Evolutionary conservation across 2,888 invertebrate genomes (phyloP).

Genomic region (Lasioglossum leucozonium): DNA sequence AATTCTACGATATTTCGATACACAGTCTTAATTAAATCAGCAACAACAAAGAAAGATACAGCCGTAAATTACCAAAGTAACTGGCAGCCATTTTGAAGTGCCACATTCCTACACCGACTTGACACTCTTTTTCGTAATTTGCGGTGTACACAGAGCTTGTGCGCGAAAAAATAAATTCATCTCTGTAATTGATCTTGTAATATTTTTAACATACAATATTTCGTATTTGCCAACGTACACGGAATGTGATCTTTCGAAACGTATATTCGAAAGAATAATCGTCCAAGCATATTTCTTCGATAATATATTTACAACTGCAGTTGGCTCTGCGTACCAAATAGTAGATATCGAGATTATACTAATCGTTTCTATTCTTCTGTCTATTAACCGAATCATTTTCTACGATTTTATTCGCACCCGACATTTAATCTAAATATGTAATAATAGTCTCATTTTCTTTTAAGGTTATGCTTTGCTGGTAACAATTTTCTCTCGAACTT

Average conservation of each 20-base stretch:
- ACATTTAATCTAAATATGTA: not conserved
- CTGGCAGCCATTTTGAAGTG: constrained; percentile 91
- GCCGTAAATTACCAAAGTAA: constrained; percentile 85
- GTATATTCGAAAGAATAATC: constrained; percentile 31
- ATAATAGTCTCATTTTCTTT: not conserved
- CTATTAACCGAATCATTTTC: constrained; percentile 7
- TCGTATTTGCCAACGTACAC: constrained; percentile 4
- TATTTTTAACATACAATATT: constrained; percentile 23
- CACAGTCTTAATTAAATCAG: constrained; percentile 65
- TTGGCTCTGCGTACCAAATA: constrained; percentile 46
- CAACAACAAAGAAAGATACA: constrained; percentile 84
- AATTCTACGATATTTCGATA: constrained; percentile 66
- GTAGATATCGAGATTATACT: constrained; percentile 57
- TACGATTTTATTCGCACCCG: not conserved
- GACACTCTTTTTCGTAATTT: constrained; percentile 83
- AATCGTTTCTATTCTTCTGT: constrained; percentile 22
- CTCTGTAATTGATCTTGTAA: constrained; percentile 41
- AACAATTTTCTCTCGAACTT: not conserved
- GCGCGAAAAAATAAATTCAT: constrained; percentile 59
- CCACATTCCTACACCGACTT: constrained; percentile 87
- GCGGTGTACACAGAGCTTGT: constrained; percentile 59
- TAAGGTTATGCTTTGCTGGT: not conserved
- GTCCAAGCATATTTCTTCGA: constrained; percentile 46
- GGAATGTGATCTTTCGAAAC: constrained; percentile 8
- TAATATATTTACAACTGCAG: constrained; percentile 47